Percentiles rank a stretch among this genome's conserved stretches.
Conservation (phyloP, 1,140 invertebrate genomes). For the Geopemphigus sp. region DNA sequence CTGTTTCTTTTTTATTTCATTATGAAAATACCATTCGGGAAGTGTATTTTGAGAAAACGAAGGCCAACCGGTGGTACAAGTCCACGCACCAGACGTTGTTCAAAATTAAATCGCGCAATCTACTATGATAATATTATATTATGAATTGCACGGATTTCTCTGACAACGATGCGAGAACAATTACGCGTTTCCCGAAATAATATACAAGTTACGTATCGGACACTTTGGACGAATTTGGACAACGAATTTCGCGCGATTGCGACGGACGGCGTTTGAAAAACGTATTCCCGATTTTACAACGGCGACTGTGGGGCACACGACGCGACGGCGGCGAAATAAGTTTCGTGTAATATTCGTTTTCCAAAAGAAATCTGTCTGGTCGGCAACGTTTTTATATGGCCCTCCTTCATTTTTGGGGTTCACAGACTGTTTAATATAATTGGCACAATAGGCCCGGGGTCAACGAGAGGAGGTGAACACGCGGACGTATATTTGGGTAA, state of each 20-base stretch:
- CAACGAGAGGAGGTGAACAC: neutral
- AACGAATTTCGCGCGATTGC: too few species aligned
- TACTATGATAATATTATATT: too few species aligned
- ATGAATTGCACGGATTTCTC: too few species aligned
- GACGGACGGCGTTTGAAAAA: too few species aligned
- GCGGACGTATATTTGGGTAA: neutral
- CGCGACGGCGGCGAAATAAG: too few species aligned
- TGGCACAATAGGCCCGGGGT: constrained; percentile 9
- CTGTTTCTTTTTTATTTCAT: neutral
- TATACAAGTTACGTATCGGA: too few species aligned
- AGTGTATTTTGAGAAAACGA: neutral
- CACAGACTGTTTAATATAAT: neutral
- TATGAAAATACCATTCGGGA: neutral
- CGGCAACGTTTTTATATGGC: neutral
- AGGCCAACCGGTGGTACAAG: neutral
- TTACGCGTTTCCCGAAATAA: too few species aligned
- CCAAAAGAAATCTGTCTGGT: neutral
- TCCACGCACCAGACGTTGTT: neutral
- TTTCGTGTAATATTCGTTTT: neutral
- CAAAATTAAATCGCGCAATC: neutral
- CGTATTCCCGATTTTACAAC: too few species aligned
- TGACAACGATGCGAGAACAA: too few species aligned
- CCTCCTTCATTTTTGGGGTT: neutral
- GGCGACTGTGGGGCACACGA: too few species aligned
- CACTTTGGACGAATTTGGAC: too few species aligned